phyloP scores from a whole-genome alignment of 1,140 invertebrate species.

The Nilaparvata lugens region DNA sequence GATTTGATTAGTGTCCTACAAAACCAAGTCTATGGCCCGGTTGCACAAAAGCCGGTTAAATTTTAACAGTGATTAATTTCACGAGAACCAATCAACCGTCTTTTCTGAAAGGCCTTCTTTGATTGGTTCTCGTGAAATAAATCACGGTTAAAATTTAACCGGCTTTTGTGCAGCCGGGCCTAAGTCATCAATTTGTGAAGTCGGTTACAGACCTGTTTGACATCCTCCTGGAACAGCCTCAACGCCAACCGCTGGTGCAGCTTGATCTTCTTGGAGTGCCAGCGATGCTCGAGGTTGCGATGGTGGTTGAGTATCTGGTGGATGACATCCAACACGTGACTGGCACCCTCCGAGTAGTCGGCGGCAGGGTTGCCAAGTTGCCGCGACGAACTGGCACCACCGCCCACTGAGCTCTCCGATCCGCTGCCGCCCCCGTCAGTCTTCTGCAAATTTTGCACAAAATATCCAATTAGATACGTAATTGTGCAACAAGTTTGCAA shows the following conservation, averaged over 20 bases:
- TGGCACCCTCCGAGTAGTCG: slow-evolving; percentile 90
- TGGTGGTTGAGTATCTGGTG: slow-evolving; percentile 93
- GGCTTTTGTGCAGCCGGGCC: no score
- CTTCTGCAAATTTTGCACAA: not conserved
- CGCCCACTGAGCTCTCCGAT: slow-evolving; percentile 21
- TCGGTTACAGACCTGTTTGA: slow-evolving; percentile 56
- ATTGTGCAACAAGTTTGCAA: no score
- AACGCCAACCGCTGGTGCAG: slow-evolving; percentile 88
- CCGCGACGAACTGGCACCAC: slow-evolving; percentile 12
- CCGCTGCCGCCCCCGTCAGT: slow-evolving; percentile 14
- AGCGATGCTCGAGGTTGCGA: slow-evolving; percentile 81
- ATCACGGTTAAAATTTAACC: no score
- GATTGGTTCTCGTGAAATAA: no score
- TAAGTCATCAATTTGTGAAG: no score
- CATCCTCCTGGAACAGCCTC: slow-evolving; percentile 90
- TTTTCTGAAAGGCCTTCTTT: no score
- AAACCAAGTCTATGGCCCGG: no score
- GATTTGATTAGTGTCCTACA: no score
- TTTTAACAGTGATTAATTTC: no score
- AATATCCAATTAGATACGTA: no score
- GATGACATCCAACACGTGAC: slow-evolving; percentile 80
- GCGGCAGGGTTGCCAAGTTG: slow-evolving; percentile 68
- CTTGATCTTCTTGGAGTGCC: slow-evolving; percentile 88
- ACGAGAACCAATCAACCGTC: no score
- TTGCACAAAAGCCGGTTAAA: no score